phyloP scores from a whole-genome alignment of 2,113 vertebrate genomes.

The Mesembrinibis cayennensis region DNA sequence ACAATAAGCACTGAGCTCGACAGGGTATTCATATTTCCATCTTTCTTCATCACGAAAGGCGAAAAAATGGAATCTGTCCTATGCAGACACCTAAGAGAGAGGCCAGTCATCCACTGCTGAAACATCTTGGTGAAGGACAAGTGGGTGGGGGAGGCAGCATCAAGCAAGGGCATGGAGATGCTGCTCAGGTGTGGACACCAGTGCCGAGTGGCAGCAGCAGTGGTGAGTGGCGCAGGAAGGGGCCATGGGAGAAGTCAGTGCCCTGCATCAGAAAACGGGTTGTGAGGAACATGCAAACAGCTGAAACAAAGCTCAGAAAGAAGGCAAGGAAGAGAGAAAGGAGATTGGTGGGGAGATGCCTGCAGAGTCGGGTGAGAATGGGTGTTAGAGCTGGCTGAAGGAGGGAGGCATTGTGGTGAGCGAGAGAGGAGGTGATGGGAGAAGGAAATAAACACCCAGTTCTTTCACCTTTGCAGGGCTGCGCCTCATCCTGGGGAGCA shows the following conservation, averaged over 20 bases:
- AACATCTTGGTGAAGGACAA: background rate
- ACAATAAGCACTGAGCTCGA: background rate
- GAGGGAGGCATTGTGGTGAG: background rate
- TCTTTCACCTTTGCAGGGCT: background rate
- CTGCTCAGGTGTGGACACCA: fast-evolving
- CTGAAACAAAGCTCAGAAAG: background rate
- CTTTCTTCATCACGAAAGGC: background rate
- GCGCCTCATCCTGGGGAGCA: fast-evolving
- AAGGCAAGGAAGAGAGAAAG: background rate
- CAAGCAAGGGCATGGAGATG: background rate
- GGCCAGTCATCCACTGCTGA: background rate
- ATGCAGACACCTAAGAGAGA: background rate
- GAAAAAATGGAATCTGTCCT: background rate
- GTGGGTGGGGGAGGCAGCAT: background rate
- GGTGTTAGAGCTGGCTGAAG: background rate
- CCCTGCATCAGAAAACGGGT: background rate
- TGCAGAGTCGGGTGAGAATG: background rate
- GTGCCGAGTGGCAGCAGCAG: background rate
- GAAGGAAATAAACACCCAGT: background rate
- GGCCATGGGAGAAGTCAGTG: background rate
- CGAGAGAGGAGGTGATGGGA: background rate
- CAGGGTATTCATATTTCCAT: background rate
- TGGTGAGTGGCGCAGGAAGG: background rate
- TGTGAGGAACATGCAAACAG: background rate
- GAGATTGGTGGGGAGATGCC: background rate